Percentiles rank a stretch among this genome's conserved stretches.
Evolutionary conservation across 1,140 invertebrate genomes (phyloP).

Genomic region (Galleria mellonella): DNA sequence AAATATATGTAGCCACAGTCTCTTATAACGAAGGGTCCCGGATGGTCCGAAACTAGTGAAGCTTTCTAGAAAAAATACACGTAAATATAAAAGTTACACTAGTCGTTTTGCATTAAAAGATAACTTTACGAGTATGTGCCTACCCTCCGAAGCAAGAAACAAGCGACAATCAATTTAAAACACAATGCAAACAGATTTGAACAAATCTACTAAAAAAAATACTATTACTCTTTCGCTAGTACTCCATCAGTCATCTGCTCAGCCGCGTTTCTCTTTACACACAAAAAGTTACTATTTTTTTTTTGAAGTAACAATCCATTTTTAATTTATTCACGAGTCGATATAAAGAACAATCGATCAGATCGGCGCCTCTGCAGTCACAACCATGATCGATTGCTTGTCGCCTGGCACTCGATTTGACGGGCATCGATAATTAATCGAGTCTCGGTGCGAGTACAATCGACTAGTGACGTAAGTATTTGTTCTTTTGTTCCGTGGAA

Average conservation of each 20-base stretch:
- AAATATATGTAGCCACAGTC: too few relatives aligned
- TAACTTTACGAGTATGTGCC: too few relatives aligned
- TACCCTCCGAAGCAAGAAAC: too few relatives aligned
- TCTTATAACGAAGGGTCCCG: too few relatives aligned
- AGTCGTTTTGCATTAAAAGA: too few relatives aligned
- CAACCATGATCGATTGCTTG: conserved; percentile 9
- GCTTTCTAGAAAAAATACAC: too few relatives aligned
- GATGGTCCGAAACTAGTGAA: too few relatives aligned
- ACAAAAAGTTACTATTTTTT: too few relatives aligned
- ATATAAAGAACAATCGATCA: conserved; percentile 12
- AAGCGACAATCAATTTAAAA: too few relatives aligned
- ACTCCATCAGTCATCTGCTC: neutral
- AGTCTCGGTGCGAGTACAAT: conserved; percentile 5
- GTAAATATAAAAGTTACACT: too few relatives aligned
- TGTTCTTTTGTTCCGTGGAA: conserved; percentile 3
- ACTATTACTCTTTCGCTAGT: conserved; percentile 1
- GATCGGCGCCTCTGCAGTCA: conserved; percentile 10
- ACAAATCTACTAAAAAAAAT: too few relatives aligned
- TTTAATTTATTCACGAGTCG: conserved; percentile 10
- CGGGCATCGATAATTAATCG: conserved; percentile 13
- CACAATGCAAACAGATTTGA: too few relatives aligned
- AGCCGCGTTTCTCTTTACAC: neutral
- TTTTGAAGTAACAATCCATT: conserved; percentile 1
- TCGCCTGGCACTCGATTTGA: conserved; percentile 4
- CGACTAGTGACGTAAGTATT: conserved; percentile 5